Conservation (phyloP, 2,797 vertebrate species). For the Steatocranus sp. region DNA sequence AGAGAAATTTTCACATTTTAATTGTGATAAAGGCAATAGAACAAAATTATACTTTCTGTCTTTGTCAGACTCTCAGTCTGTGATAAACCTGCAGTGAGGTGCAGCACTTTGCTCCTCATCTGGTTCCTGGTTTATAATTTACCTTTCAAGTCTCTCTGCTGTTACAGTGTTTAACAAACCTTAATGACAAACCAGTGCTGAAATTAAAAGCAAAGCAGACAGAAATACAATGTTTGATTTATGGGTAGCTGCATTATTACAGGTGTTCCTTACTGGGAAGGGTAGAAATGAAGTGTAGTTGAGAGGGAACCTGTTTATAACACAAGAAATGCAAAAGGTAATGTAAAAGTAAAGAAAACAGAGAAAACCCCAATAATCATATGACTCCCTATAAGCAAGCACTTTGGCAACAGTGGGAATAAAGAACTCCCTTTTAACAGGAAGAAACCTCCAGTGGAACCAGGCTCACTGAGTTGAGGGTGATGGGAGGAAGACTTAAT, state of each 20-base stretch:
- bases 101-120: not conserved
- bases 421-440: not conserved
- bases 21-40: not conserved
- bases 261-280: not conserved
- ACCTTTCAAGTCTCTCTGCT: not conserved
- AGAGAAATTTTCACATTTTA: not conserved
- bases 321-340: not conserved
- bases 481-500: not conserved
- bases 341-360: not conserved
- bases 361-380: not conserved
- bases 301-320: not conserved
- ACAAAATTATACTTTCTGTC: no score
- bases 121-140: not conserved
- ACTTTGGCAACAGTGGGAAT: not conserved
- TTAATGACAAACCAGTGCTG: not conserved
- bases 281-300: not conserved
- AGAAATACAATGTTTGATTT: not conserved
- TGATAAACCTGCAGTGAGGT: not conserved
- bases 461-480: not conserved
- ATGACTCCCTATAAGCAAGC: not conserved
- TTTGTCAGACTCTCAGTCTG: not conserved
- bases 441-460: not conserved
- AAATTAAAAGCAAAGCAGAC: not conserved
- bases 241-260: not conserved
- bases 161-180: not conserved